A percentile compares a stretch with the other conserved stretches of the same genome.
These are phyloP conservation scores for Fulica atra DNA, from an alignment of 2,113 vertebrate genomes.

Conservation along the genomic window DNA sequence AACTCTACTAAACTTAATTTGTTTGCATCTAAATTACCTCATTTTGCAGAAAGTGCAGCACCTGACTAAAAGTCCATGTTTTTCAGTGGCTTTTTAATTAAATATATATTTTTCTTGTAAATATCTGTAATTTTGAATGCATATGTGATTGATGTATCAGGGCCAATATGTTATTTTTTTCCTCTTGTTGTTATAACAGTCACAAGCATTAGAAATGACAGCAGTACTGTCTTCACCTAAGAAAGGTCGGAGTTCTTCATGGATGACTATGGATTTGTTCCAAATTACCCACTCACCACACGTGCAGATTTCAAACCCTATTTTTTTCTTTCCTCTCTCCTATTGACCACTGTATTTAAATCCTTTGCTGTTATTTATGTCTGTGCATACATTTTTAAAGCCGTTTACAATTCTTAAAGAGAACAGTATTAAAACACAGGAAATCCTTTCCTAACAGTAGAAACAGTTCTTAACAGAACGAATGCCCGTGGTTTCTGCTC, in stretches of 20 bases:
- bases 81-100: conserved; percentile 62
- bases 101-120: conserved; percentile 70
- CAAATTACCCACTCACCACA: not conserved
- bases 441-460: not conserved
- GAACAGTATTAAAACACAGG: conserved; percentile 21
- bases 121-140: conserved; percentile 66
- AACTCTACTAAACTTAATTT: conserved; percentile 51
- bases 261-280: not conserved
- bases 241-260: not conserved
- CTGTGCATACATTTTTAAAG: conserved; percentile 9
- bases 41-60: conserved; percentile 72
- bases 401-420: conserved; percentile 17
- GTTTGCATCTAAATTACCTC: conserved; percentile 74
- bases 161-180: conserved; percentile 1
- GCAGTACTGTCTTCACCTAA: not conserved
- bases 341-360: conserved; percentile 39
- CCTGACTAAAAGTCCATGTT: conserved; percentile 66
- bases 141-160: conserved; percentile 37
- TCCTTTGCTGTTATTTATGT: conserved; percentile 52
- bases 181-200: not conserved
- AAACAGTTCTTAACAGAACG: not conserved
- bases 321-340: not conserved
- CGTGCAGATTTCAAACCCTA: not conserved
- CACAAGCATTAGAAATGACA: not conserved
- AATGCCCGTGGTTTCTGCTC: not conserved